Evolutionary conservation across 2,888 invertebrate genomes (phyloP), one percentile per base, ranked within the genome.

Genomic region (Orgyia antiqua): DNA sequence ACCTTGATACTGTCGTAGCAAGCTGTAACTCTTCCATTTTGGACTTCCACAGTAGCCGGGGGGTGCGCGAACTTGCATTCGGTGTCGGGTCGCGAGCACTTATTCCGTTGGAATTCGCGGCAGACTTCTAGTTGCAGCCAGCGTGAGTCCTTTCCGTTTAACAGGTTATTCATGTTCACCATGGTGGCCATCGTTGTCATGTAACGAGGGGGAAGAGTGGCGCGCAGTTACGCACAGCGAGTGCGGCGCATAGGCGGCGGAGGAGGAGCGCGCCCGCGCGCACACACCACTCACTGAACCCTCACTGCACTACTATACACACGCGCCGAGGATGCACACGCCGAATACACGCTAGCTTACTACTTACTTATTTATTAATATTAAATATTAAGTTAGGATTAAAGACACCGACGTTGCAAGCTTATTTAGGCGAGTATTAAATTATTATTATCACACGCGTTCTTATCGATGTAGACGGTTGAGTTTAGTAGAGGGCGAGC

Each of bases 1-100:
- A 99, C 99, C 98, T 99, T 99, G 89, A 99, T 99, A 89, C 98
- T 98, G 90, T 99, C 99, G 92, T 99, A 99, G 91, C 99, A 99
- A 68, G 99, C 99, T 68, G 98, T 99, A 74, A 99, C 99, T 73
- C 98, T 92, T 79, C 99, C 99, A 88, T 99, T 99, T 90, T 99
- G 99, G 73, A 99, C 98, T 89, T 99, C 99, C 69, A 99, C 99
- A 87, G 99, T 98, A 68, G 97, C 94, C 55, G 99, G 98, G 47
- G 99, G 99, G 90, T 99, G 99, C 58, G 99, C 99, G 87, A 99
- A 99, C 91, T 99, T 99, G 93, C 99, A 99, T 89, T 99, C 99
- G 78, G 97, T 96, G 89, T 99, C 99, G 51, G 97, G 95, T 76
- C 99, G 93, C 70, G 98, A 96, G 89, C 99, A 99, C 91, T 99